Percentiles rank a stretch among this genome's conserved stretches.
phyloP scores from a whole-genome alignment of 2,113 vertebrate species.

The Centropus unirufus region DNA sequence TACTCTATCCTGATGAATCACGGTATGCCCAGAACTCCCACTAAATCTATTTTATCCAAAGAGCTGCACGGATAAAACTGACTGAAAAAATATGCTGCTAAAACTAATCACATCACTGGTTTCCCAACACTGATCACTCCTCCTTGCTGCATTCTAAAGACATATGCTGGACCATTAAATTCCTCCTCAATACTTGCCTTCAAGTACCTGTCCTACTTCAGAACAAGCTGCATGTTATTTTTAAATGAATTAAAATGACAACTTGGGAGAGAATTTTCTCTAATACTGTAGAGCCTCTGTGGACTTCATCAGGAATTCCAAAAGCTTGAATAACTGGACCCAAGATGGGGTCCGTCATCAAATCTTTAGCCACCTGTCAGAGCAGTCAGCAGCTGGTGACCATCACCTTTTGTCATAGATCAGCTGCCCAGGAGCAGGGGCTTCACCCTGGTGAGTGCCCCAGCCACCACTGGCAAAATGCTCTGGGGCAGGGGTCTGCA shows the following conservation, averaged over 20 bases:
- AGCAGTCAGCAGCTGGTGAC: neutral
- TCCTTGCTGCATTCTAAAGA: neutral
- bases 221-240: neutral
- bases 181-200: neutral
- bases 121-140: conserved; percentile 22
- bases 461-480: fast-evolving
- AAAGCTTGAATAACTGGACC: neutral
- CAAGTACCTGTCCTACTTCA: neutral
- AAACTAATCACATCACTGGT: conserved; percentile 7
- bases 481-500: neutral
- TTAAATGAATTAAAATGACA: neutral
- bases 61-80: conserved; percentile 17
- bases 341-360: neutral
- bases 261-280: neutral
- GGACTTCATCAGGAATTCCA: neutral
- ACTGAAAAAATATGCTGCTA: conserved; percentile 40
- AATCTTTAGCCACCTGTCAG: neutral
- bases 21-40: conserved; percentile 20
- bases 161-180: neutral
- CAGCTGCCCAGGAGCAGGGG: neutral
- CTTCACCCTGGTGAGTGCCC: fast-evolving
- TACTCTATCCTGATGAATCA: conserved; percentile 44
- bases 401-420: neutral
- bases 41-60: conserved; percentile 47
- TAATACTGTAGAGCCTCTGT: neutral